These are phyloP conservation scores for Speoplatyrhinus poulsoni DNA, from an alignment of 2,113 vertebrate genomes.

Conservation along the genomic window DNA sequence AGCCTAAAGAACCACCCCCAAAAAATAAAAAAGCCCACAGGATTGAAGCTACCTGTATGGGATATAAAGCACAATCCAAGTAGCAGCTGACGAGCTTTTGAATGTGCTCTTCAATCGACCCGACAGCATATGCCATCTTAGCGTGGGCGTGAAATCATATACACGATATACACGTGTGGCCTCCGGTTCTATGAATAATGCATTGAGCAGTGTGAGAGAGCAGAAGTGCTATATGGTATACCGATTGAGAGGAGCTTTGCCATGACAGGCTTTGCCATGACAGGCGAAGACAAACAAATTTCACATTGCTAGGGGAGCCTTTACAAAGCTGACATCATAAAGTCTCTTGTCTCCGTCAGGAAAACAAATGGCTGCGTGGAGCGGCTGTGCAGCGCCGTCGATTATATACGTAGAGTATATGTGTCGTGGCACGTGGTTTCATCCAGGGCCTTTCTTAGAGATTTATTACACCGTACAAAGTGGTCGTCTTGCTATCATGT, in stretches of 20 bases:
- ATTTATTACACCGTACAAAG: conserved; percentile 14
- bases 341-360: conserved; percentile 54
- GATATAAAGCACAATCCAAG: conserved; percentile 21
- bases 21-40: not conserved
- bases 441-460: conserved; percentile 23
- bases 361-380: conserved; percentile 38
- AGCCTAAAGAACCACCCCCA: not conserved
- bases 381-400: conserved; percentile 40
- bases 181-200: conserved; percentile 68
- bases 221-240: conserved; percentile 32
- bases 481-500: conserved; percentile 3
- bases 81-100: conserved; percentile 1
- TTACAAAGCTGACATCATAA: conserved; percentile 59
- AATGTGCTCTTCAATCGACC: conserved; percentile 32
- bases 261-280: conserved; percentile 51
- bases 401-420: conserved; percentile 21
- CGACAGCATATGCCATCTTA: conserved; percentile 30
- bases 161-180: conserved; percentile 55
- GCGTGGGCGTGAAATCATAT: conserved; percentile 58
- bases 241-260: conserved; percentile 56
- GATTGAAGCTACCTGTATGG: conserved; percentile 6
- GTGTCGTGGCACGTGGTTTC: conserved; percentile 29
- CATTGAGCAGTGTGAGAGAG: conserved; percentile 33
- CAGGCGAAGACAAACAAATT: conserved; percentile 69
- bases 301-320: conserved; percentile 60